Percentiles rank a stretch among this genome's conserved stretches.
phyloP scores from a whole-genome alignment of 2,113 vertebrate species.

The Eclectus roratus region DNA sequence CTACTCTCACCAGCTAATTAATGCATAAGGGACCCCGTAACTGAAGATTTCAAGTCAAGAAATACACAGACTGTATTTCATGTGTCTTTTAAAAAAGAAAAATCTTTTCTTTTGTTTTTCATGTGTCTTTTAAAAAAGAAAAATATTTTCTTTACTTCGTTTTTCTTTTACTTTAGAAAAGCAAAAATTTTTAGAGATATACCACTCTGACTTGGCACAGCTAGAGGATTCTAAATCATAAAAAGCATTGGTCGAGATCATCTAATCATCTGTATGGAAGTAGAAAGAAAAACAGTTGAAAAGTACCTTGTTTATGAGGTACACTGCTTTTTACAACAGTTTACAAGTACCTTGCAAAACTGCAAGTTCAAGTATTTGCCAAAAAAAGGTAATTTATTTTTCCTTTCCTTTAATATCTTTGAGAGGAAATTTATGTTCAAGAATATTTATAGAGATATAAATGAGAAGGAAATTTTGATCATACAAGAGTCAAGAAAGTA shows the following conservation, averaged over 20 bases:
- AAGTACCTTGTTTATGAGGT: neutral
- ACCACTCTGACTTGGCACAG: constrained; percentile 43
- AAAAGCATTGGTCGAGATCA: neutral
- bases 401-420: neutral
- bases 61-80: neutral
- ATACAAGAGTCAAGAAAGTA: neutral
- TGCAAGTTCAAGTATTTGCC: constrained; percentile 39
- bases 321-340: neutral
- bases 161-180: neutral
- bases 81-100: neutral
- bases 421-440: neutral
- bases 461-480: neutral
- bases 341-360: neutral
- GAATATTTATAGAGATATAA: neutral
- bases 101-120: neutral
- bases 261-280: constrained; percentile 8
- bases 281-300: constrained; percentile 26
- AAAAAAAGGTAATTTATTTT: neutral
- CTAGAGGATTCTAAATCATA: constrained; percentile 43
- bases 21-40: constrained; percentile 32
- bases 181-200: constrained; percentile 24
- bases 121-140: neutral
- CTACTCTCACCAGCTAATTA: constrained; percentile 36
- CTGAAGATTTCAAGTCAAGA: constrained; percentile 41
- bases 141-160: neutral